phyloP scores from a whole-genome alignment of 2,797 vertebrate genomes.

The Notolepis coatsorum region DNA sequence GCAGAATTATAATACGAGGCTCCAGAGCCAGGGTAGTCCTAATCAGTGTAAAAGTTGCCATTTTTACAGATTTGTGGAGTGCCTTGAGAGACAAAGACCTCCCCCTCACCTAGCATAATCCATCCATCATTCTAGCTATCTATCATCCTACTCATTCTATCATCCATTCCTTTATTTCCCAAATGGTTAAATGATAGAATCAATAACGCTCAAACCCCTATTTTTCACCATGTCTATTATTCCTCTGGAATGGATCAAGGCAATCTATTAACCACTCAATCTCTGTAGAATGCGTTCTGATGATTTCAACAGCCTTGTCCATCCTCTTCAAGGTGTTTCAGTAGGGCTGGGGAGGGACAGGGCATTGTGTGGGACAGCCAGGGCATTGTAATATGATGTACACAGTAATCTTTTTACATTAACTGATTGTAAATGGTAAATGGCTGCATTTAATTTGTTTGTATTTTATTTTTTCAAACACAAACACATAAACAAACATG shows the following conservation, averaged over 20 bases:
- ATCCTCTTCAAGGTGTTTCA: conserved; percentile 16
- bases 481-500: too few species aligned
- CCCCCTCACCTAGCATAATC: neutral
- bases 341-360: conserved; percentile 24
- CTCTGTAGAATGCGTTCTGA: conserved; percentile 32
- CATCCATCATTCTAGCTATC: conserved; percentile 2
- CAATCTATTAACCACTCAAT: conserved; percentile 49
- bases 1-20: too few species aligned
- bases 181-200: conserved; percentile 18
- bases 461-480: too few species aligned
- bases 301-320: conserved; percentile 36
- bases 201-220: conserved; percentile 5
- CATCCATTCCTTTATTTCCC: neutral
- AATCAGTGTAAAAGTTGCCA: neutral
- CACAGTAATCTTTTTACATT: too few species aligned
- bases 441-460: too few species aligned
- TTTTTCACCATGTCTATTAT: conserved; percentile 30
- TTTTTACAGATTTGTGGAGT: neutral
- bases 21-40: too few species aligned
- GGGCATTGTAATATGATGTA: too few species aligned
- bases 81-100: neutral
- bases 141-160: conserved; percentile 9
- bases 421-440: too few species aligned
- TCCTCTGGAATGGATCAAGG: conserved; percentile 48
- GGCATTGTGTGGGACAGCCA: conserved; percentile 43